Conservation (phyloP, 2,113 vertebrate species). For the Agelaius phoeniceus region DNA sequence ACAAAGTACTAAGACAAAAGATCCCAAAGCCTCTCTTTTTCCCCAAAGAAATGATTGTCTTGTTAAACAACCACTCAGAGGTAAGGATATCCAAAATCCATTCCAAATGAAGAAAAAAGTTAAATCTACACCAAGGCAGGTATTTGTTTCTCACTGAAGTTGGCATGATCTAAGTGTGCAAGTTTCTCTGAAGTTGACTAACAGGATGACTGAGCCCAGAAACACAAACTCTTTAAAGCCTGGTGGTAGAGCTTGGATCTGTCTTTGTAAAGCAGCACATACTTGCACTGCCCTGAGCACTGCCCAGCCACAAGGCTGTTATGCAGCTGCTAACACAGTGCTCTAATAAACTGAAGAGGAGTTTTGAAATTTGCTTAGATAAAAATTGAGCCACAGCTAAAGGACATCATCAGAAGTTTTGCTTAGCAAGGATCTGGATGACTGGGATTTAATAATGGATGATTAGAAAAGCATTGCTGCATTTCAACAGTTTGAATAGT, state of each 20-base stretch:
- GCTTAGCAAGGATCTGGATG: not conserved
- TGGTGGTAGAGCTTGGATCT: not conserved
- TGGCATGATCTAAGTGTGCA: not conserved
- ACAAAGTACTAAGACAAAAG: not conserved
- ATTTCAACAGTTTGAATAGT: not conserved
- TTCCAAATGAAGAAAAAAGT: not conserved
- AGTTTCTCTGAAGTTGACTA: not conserved
- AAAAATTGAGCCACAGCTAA: not conserved
- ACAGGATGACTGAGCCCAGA: accelerated
- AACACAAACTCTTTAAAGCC: not conserved
- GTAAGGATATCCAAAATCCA: not conserved
- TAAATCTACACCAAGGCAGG: not conserved
- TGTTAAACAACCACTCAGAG: not conserved
- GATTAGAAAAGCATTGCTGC: not conserved
- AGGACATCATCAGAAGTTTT: not conserved
- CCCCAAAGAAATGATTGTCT: not conserved
- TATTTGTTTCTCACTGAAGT: not conserved
- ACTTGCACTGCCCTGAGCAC: not conserved
- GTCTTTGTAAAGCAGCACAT: not conserved
- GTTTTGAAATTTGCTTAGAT: not conserved
- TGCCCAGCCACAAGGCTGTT: not conserved
- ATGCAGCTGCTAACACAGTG: not conserved
- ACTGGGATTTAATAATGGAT: not conserved
- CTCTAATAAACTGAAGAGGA: not conserved
- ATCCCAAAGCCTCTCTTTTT: not conserved